Conservation (phyloP, 2,888 invertebrate species). For the Ormyrus labotus region DNA sequence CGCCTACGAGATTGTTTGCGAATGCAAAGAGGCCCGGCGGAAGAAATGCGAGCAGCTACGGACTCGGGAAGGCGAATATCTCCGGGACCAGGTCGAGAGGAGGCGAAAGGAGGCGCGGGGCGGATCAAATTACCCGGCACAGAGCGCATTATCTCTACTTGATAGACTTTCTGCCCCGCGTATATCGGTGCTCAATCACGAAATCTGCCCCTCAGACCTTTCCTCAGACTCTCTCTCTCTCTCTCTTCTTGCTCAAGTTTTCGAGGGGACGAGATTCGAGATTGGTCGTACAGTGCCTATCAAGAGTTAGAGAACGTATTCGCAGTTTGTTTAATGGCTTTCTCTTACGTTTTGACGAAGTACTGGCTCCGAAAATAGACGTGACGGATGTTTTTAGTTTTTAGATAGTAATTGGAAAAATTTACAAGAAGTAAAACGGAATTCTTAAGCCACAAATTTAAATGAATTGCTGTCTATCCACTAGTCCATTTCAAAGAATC, state of each 20-base stretch:
- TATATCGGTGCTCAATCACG: conserved; percentile 64
- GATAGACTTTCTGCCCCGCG: conserved; percentile 67
- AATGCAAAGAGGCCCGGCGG: conserved; percentile 48
- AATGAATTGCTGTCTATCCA: too few species aligned
- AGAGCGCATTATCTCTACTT: conserved; percentile 74
- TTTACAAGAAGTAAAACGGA: too few species aligned
- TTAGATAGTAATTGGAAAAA: too few species aligned
- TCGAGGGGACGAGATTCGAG: background rate
- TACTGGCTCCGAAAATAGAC: too few species aligned
- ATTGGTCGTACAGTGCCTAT: background rate
- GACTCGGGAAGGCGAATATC: background rate
- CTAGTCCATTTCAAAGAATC: too few species aligned
- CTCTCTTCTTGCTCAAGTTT: background rate
- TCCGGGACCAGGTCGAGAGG: conserved; percentile 30
- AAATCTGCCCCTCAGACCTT: conserved; percentile 45
- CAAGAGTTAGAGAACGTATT: background rate
- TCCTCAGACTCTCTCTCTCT: background rate
- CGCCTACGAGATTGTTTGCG: conserved; percentile 35
- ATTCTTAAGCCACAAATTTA: too few species aligned
- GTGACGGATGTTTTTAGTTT: too few species aligned
- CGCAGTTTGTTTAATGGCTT: too few species aligned
- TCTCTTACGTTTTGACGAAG: too few species aligned
- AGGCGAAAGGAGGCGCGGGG: conserved; percentile 53
- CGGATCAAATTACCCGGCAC: conserved; percentile 73
- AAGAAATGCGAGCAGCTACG: background rate